phyloP scores from a whole-genome alignment of 2,113 vertebrate species.

The Lampris incognitus region DNA sequence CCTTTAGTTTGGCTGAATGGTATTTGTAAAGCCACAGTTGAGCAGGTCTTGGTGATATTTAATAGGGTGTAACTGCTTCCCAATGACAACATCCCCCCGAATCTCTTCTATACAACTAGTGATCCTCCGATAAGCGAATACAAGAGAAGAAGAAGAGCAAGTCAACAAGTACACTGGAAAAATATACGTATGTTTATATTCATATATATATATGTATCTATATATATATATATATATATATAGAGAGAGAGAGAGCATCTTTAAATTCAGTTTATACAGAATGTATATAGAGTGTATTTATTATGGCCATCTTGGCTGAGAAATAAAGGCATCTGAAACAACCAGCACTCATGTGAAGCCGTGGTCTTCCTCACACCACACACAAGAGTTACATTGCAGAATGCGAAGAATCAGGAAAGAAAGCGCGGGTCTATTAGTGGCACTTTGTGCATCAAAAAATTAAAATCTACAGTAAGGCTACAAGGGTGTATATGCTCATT shows the following conservation, averaged over 20 bases:
- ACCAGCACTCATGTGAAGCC: constrained; percentile 76
- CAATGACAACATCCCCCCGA: constrained; percentile 68
- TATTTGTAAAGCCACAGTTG: constrained; percentile 82
- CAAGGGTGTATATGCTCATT: constrained; percentile 81
- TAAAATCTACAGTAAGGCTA: constrained; percentile 87
- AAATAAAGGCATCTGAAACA: constrained; percentile 86
- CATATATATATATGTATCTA: constrained; percentile 87
- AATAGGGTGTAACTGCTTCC: constrained; percentile 66
- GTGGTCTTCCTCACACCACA: constrained; percentile 68
- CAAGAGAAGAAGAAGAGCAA: constrained; percentile 78
- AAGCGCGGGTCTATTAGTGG: constrained; percentile 76
- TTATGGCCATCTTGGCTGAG: constrained; percentile 83
- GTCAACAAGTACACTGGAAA: constrained; percentile 87
- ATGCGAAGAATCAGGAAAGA: constrained; percentile 80
- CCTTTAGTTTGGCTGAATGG: constrained; percentile 65
- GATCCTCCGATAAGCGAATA: constrained; percentile 74
- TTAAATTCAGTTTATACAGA: constrained; percentile 85
- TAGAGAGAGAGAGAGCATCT: constrained; percentile 73
- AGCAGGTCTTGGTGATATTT: constrained; percentile 75
- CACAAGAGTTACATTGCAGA: constrained; percentile 75
- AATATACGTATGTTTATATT: constrained; percentile 88
- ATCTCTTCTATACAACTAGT: constrained; percentile 75
- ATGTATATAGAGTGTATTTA: constrained; percentile 83
- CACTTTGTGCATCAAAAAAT: constrained; percentile 87
- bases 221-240: constrained; percentile 87